Percentiles rank a stretch among this genome's conserved stretches.
phyloP scores from a whole-genome alignment of 2,797 vertebrate genomes.

The Echiichthys vipera region DNA sequence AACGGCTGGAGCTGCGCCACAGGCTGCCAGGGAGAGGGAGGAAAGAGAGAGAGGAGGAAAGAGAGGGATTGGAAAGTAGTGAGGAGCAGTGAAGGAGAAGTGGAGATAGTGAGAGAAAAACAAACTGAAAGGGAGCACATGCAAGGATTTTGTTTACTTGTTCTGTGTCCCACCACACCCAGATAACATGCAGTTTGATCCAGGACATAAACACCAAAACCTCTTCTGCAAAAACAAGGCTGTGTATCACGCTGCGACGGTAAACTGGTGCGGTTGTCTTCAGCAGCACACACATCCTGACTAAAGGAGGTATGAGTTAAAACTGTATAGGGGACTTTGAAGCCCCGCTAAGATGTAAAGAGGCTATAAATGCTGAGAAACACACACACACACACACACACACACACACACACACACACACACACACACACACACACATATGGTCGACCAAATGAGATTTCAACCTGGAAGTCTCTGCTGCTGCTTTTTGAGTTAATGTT shows the following conservation, averaged over 20 bases:
- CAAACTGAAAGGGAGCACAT: conserved; percentile 42
- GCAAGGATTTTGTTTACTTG: conserved; percentile 65
- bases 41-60: not conserved
- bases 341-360: conserved; percentile 16
- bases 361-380: conserved; percentile 33
- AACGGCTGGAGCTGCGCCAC: conserved; percentile 60
- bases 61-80: not conserved
- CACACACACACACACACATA: conserved; percentile 3
- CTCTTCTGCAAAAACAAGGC: conserved; percentile 49
- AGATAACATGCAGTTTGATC: conserved; percentile 66
- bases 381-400: conserved; percentile 10
- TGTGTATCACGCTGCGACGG: conserved; percentile 25
- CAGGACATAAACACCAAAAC: conserved; percentile 44
- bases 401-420: not conserved
- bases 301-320: conserved; percentile 8
- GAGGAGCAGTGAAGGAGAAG: not conserved
- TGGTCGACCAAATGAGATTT: conserved; percentile 20
- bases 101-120: conserved; percentile 45
- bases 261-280: conserved; percentile 24
- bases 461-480: conserved; percentile 23
- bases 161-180: conserved; percentile 69
- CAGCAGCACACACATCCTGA: conserved; percentile 14
- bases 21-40: conserved; percentile 29
- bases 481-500: not conserved
- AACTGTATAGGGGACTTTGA: conserved; percentile 20